Evolutionary conservation across 2,113 vertebrate genomes (phyloP).

Genomic region (Albula goreensis): DNA sequence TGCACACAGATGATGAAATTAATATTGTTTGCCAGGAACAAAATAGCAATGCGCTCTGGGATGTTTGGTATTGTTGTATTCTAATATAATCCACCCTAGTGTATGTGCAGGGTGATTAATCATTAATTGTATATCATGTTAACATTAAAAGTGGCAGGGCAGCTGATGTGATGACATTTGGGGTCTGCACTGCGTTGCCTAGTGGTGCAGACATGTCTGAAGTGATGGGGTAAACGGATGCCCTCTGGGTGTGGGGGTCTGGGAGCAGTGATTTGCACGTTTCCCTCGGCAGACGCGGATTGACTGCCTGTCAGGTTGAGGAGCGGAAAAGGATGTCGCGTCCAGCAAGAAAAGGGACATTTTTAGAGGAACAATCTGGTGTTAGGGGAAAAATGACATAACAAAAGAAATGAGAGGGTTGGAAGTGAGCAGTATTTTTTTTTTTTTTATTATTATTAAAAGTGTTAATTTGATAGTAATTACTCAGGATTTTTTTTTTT

Average conservation of each 20-base stretch:
- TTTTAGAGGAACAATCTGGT: constrained; percentile 26
- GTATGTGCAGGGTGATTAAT: constrained; percentile 46
- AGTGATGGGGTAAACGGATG: constrained; percentile 44
- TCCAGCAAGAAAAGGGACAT: constrained; percentile 20
- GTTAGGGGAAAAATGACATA: constrained; percentile 32
- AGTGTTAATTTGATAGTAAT: too few species aligned
- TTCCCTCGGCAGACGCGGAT: constrained; percentile 37
- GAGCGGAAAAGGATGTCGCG: constrained; percentile 21
- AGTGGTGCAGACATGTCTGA: neutral
- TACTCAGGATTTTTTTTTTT: neutral
- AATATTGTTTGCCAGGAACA: constrained; percentile 18
- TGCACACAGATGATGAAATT: constrained; percentile 18
- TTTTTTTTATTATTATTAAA: constrained; percentile 27
- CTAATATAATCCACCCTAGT: constrained; percentile 11
- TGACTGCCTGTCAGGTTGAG: constrained; percentile 40
- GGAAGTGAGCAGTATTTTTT: constrained; percentile 56
- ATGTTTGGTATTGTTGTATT: constrained; percentile 1
- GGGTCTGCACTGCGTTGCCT: neutral
- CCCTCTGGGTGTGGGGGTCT: constrained; percentile 42
- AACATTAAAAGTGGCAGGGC: constrained; percentile 28
- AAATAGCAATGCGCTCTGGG: neutral
- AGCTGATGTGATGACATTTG: neutral
- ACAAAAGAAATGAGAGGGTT: constrained; percentile 57
- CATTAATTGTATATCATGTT: constrained; percentile 47
- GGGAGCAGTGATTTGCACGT: constrained; percentile 37